Base-by-base conservation (phyloP, 2,888 invertebrate species). In the Heliconius ethilla region DNA sequence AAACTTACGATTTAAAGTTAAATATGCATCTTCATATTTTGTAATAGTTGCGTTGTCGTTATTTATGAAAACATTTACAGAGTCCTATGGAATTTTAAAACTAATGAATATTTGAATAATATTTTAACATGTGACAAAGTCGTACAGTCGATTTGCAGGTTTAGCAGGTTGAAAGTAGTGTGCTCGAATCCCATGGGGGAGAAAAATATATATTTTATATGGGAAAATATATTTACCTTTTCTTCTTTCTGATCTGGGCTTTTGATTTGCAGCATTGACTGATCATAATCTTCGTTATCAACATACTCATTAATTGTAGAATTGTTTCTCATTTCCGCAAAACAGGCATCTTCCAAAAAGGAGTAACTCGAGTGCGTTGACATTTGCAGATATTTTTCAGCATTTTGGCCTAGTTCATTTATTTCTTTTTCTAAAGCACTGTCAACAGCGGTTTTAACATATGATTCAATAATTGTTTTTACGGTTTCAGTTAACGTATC, bases 1-100 rank as follows among this genome's bases (percentile, higher is more conserved):
- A 59, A 72, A 89, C 92, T 89, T 80, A 93, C 93, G 91, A 82
- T 93, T 93, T 73, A 93, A 83, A 75, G 90, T 89, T 76, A 91
- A 86, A 81, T 83, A 86, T 18, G 84, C 82, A 45, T 84, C 85
- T 83, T 85, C 86, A 78, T 83, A 85, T 15, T 82, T 75, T 25
- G 79, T 82, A 11, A 81, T 80, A 66, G 83, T 83, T 29, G 82
- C 81, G 62, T 76, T 79, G 25, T 81, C 79, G 6, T 73, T 80
- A 63, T 81, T 79, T 62, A 79, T 75, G 27, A 55, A 33, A n/a
- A 4, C 62, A 29, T 75, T 75, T 40, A 63, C n/a, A 66, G 45
- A 29, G 51, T 27, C 29, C 78, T 78, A 37, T n/a, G 66, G 10
- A 76, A 63, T 25, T 29, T 55, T 11, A 51, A 72, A 29, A 72